Percentiles rank a stretch among this genome's conserved stretches.
phyloP scores from a whole-genome alignment of 2,113 vertebrate genomes.

The Xiphophorus maculatus region DNA sequence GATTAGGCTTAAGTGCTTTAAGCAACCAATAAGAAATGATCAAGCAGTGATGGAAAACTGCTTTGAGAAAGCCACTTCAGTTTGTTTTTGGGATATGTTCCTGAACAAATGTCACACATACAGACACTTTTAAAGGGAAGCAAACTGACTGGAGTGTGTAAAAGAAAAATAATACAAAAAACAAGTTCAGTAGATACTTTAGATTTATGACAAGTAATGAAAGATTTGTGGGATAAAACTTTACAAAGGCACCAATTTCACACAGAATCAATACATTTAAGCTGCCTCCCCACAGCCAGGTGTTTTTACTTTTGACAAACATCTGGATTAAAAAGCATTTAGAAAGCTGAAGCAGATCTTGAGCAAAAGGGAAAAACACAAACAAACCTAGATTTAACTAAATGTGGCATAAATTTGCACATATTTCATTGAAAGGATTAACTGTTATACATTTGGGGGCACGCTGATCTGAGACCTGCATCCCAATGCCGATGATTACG shows the following conservation, averaged over 20 bases:
- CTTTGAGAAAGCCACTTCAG: conserved; percentile 7
- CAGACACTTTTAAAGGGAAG: background rate
- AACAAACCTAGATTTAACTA: background rate
- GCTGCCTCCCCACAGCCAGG: background rate
- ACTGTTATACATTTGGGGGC: conserved; percentile 14
- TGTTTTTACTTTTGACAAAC: background rate
- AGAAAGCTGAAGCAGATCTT: background rate
- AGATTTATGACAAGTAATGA: background rate
- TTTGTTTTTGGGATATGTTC: background rate
- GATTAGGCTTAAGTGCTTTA: background rate
- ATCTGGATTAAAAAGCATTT: conserved; percentile 1
- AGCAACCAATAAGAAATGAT: background rate
- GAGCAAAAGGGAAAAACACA: conserved; percentile 5
- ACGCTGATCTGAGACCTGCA: conserved; percentile 21
- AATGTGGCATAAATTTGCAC: conserved; percentile 27
- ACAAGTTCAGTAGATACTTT: background rate
- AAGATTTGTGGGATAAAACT: background rate
- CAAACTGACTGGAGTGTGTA: background rate
- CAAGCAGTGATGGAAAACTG: conserved; percentile 1
- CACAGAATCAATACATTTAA: conserved; percentile 7
- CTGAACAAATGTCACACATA: background rate
- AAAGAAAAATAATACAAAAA: background rate
- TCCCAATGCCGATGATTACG: conserved; percentile 19
- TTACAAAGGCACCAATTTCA: background rate
- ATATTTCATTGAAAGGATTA: conserved; percentile 39